These are phyloP conservation scores for Neodiprion lecontei DNA, from an alignment of 1,140 invertebrate genomes.

Conservation along the genomic window DNA sequence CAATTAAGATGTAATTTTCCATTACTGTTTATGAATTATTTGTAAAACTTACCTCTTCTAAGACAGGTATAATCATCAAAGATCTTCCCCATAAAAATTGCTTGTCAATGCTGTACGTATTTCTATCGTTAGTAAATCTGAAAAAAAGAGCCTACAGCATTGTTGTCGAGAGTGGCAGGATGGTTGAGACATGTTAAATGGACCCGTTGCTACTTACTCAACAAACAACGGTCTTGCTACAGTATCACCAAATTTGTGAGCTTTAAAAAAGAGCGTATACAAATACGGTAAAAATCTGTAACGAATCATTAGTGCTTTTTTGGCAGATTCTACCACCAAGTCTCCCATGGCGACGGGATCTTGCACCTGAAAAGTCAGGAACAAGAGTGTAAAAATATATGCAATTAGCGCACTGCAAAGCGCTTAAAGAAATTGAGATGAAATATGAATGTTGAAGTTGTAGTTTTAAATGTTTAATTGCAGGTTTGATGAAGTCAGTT, in stretches of 20 bases:
- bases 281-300: constrained; percentile 84
- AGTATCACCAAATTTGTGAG: constrained; percentile 73
- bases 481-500: constrained; percentile 42
- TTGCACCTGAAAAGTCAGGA: constrained; percentile 67
- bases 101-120: constrained; percentile 75
- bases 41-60: constrained; percentile 65
- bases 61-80: constrained; percentile 79
- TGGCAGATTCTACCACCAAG: constrained; percentile 69
- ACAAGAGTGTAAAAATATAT: constrained; percentile 30
- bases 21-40: too few species aligned
- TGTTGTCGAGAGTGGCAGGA: background rate
- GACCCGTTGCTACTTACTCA: constrained; percentile 66
- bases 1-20: constrained; percentile 4
- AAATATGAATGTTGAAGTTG: constrained; percentile 26
- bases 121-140: constrained; percentile 72
- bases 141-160: constrained; percentile 36
- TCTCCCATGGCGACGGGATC: constrained; percentile 78
- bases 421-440: constrained; percentile 20
- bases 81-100: constrained; percentile 83
- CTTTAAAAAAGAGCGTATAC: constrained; percentile 81
- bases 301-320: constrained; percentile 69
- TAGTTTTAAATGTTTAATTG: constrained; percentile 4
- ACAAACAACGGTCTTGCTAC: constrained; percentile 83
- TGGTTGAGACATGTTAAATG: background rate
- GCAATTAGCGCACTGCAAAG: constrained; percentile 7